These are phyloP conservation scores for Sycophila texana DNA, from an alignment of 2,888 invertebrate genomes.

Conservation along the genomic window DNA sequence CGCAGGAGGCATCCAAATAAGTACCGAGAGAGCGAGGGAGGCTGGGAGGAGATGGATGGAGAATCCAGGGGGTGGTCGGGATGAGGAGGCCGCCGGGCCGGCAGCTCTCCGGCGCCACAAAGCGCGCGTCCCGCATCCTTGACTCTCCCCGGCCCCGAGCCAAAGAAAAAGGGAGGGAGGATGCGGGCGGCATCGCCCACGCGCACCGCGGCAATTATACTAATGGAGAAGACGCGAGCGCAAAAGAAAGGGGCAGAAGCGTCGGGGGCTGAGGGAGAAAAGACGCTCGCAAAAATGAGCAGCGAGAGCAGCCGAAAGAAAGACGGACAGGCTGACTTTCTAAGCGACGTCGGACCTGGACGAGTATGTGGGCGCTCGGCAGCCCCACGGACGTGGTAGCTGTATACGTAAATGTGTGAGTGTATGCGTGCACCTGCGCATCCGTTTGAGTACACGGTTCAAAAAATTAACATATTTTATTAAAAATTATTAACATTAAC, in stretches of 20 bases:
- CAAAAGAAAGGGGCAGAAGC: neutral
- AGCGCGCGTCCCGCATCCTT: conserved; percentile 53
- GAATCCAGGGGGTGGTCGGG: neutral
- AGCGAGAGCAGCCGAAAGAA: neutral
- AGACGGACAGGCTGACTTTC: too few species aligned
- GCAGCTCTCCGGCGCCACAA: conserved; percentile 43
- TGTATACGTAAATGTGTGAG: neutral
- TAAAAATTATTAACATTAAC: too few species aligned
- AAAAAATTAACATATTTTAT: too few species aligned
- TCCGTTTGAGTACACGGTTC: too few species aligned
- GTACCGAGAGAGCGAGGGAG: conserved; percentile 9
- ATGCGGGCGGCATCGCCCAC: conserved; percentile 63
- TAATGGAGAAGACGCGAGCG: conserved; percentile 69
- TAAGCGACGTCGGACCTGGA: too few species aligned
- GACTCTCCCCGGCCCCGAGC: conserved; percentile 13
- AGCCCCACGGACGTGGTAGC: neutral
- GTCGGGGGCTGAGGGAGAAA: neutral
- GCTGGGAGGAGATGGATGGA: too few species aligned
- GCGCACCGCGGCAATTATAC: conserved; percentile 74
- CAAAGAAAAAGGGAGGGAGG: neutral
- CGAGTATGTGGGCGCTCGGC: neutral
- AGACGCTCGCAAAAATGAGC: conserved; percentile 2
- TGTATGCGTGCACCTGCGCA: too few species aligned
- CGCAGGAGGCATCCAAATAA: conserved; percentile 46
- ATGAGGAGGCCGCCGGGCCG: conserved; percentile 5